Conservation (phyloP, 2,888 invertebrate species). For the Platynereis dumerilii region DNA sequence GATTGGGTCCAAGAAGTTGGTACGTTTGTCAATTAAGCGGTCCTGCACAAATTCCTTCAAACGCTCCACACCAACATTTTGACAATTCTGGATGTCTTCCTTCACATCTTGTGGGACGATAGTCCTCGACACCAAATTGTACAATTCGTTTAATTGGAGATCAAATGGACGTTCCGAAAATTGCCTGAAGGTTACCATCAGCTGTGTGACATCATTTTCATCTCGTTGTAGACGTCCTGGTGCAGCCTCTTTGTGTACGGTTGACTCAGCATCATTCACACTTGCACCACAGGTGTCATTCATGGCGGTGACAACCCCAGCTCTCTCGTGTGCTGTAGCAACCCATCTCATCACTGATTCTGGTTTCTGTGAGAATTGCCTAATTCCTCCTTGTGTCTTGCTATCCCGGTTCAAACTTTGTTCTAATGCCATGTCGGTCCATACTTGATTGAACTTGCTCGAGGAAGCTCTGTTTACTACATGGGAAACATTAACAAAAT, state of each 20-base stretch:
- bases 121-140: neutral
- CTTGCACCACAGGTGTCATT: too few relatives aligned
- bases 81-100: neutral
- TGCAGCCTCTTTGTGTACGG: neutral
- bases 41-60: neutral
- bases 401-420: neutral
- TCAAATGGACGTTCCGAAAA: neutral
- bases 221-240: neutral
- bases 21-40: neutral
- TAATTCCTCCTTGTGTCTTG: constrained; percentile 4
- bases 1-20: neutral
- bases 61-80: neutral
- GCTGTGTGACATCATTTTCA: neutral
- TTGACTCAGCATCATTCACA: neutral
- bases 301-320: too few relatives aligned
- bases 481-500: neutral
- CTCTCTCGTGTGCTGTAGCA: too few relatives aligned
- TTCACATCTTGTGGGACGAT: neutral
- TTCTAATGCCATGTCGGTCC: neutral
- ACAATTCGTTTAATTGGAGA: neutral
- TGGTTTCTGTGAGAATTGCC: neutral
- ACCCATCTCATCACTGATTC: neutral
- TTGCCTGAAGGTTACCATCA: neutral
- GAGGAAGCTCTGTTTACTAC: neutral
- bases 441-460: neutral